phyloP scores from a whole-genome alignment of 1,140 invertebrate genomes.

The Teleogryllus occipitalis region DNA sequence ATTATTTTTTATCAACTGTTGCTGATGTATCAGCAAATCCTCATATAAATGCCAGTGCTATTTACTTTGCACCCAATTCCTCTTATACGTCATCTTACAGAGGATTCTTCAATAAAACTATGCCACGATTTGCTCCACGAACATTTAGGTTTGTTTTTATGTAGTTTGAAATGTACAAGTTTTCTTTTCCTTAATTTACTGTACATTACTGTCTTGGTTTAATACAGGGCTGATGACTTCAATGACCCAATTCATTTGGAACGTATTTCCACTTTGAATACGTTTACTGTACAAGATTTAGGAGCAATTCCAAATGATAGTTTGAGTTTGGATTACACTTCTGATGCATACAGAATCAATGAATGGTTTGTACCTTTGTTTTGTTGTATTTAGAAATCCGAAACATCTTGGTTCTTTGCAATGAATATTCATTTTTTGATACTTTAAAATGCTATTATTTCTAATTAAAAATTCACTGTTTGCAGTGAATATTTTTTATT shows the following conservation, averaged over 20 bases:
- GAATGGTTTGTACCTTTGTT: slow-evolving; percentile 61
- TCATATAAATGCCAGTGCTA: slow-evolving; percentile 84
- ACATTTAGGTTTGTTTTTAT: slow-evolving; percentile 53
- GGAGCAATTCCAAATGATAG: slow-evolving; percentile 68
- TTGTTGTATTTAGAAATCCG: background rate
- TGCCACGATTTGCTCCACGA: slow-evolving; percentile 89
- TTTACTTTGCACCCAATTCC: slow-evolving; percentile 91
- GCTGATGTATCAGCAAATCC: slow-evolving; percentile 91
- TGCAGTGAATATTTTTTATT: too few relatives aligned
- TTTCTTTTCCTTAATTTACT: background rate
- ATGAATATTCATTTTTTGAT: too few relatives aligned
- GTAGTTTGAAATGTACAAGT: background rate
- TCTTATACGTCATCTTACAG: slow-evolving; percentile 91
- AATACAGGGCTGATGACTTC: slow-evolving; percentile 73
- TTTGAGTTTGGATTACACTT: slow-evolving; percentile 78
- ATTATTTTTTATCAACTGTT: slow-evolving; percentile 90
- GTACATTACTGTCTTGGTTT: slow-evolving; percentile 16
- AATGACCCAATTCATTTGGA: slow-evolving; percentile 90
- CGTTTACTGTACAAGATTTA: slow-evolving; percentile 72
- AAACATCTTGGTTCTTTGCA: too few relatives aligned
- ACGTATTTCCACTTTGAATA: slow-evolving; percentile 84
- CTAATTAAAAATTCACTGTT: too few relatives aligned
- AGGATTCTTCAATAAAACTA: slow-evolving; percentile 94
- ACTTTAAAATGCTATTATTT: too few relatives aligned
- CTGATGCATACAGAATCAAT: slow-evolving; percentile 83